phyloP scores from a whole-genome alignment of 2,888 invertebrate genomes.

The Agonopterix subpropinquella region DNA sequence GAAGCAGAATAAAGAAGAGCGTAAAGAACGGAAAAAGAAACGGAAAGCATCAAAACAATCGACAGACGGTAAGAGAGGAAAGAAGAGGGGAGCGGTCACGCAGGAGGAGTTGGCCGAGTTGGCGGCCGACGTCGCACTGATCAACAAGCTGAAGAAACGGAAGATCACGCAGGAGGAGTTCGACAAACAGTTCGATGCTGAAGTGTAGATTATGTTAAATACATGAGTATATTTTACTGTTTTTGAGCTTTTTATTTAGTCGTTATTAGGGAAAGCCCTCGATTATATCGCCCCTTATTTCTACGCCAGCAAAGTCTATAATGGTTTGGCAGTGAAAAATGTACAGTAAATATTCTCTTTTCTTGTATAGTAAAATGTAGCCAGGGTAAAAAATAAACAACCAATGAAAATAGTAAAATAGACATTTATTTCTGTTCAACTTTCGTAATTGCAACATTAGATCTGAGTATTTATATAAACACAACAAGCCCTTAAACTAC shows the following conservation, averaged over 20 bases:
- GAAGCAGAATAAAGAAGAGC: conserved; percentile 81
- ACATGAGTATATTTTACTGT: neutral
- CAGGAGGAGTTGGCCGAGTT: conserved; percentile 86
- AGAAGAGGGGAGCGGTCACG: conserved; percentile 64
- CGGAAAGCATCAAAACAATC: conserved; percentile 75
- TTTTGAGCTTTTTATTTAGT: too few species aligned
- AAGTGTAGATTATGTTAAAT: conserved; percentile 28
- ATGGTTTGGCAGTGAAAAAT: too few species aligned
- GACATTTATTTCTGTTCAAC: conserved; percentile 69
- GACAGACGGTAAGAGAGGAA: conserved; percentile 61
- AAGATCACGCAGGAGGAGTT: conserved; percentile 83
- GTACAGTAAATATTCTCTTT: too few species aligned
- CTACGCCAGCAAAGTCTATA: too few species aligned
- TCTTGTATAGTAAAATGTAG: too few species aligned
- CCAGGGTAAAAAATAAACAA: conserved; percentile 46
- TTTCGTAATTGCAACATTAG: conserved; percentile 60
- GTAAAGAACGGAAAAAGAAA: conserved; percentile 76
- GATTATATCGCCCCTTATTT: too few species aligned
- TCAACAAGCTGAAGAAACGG: conserved; percentile 90
- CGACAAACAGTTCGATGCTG: conserved; percentile 76
- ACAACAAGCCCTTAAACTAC: conserved; percentile 50
- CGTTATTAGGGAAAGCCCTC: too few species aligned
- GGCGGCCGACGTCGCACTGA: conserved; percentile 85
- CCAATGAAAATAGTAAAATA: conserved; percentile 75
- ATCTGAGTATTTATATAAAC: conserved; percentile 54